Percentiles rank a stretch among this genome's conserved stretches.
phyloP scores from a whole-genome alignment of 1,140 invertebrate genomes.

The Pemphigus obesinymphae region DNA sequence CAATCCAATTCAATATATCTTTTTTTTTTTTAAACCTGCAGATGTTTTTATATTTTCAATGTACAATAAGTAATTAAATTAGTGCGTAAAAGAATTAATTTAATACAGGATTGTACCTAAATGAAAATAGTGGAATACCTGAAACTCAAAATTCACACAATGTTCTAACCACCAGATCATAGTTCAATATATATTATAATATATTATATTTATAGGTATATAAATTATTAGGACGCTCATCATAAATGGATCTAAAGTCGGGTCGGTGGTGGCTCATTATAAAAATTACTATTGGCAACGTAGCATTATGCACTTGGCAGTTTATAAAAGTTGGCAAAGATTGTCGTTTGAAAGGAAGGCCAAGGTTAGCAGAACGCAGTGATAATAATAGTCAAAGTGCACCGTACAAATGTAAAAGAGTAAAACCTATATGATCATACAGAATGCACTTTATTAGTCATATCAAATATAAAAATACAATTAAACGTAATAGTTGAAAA shows the following conservation, averaged over 20 bases:
- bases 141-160: no score
- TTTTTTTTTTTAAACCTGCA: background rate
- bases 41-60: background rate
- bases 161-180: no score
- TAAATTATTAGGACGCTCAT: background rate
- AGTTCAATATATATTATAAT: no score
- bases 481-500: no score
- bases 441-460: no score
- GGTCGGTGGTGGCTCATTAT: no score
- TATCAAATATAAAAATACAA: no score
- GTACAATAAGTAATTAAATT: no score
- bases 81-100: no score
- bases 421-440: background rate
- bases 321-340: constrained; percentile 28
- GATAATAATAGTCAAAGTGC: constrained; percentile 34
- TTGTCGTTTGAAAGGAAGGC: constrained; percentile 22
- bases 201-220: background rate
- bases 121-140: background rate
- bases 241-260: background rate
- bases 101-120: background rate
- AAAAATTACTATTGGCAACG: constrained; percentile 17
- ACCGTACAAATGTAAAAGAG: background rate
- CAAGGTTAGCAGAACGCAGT: constrained; percentile 9
- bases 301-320: constrained; percentile 19
- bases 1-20: background rate